Conservation (phyloP, 2,797 vertebrate genomes). For the Pitangus sulphuratus region DNA sequence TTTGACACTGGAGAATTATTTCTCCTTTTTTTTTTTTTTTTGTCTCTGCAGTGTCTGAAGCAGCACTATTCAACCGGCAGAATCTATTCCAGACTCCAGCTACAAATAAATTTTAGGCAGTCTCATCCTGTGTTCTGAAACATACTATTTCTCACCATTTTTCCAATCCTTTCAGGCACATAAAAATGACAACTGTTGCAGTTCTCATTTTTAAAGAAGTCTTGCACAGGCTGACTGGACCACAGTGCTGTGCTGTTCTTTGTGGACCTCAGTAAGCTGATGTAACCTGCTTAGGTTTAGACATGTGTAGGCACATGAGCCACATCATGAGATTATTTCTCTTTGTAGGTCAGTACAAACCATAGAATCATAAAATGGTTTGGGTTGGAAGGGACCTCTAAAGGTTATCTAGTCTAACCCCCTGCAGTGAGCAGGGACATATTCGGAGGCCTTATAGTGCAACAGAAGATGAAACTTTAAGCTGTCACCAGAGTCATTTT, state of each 20-base stretch:
- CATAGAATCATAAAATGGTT: background rate
- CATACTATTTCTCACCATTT: background rate
- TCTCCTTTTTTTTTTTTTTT: background rate
- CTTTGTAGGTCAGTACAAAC: background rate
- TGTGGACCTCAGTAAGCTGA: background rate
- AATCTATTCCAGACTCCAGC: background rate
- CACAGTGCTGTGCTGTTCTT: background rate
- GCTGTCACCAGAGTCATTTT: background rate
- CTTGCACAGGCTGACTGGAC: too few relatives aligned
- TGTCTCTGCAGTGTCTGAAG: background rate
- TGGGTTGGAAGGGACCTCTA: background rate
- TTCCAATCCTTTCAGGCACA: background rate
- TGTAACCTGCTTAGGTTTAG: background rate
- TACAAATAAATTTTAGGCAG: background rate
- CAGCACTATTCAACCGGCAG: background rate
- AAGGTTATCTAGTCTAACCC: background rate
- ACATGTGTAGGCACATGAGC: background rate
- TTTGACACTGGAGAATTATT: background rate
- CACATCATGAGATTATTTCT: background rate
- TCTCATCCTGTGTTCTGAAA: background rate
- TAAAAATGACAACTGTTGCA: rapidly evolving
- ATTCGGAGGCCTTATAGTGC: background rate
- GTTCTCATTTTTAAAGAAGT: background rate
- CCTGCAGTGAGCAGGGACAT: background rate
- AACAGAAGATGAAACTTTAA: background rate